Conservation (phyloP, 2,888 invertebrate species). For the Scaptomyza tumidula region DNA sequence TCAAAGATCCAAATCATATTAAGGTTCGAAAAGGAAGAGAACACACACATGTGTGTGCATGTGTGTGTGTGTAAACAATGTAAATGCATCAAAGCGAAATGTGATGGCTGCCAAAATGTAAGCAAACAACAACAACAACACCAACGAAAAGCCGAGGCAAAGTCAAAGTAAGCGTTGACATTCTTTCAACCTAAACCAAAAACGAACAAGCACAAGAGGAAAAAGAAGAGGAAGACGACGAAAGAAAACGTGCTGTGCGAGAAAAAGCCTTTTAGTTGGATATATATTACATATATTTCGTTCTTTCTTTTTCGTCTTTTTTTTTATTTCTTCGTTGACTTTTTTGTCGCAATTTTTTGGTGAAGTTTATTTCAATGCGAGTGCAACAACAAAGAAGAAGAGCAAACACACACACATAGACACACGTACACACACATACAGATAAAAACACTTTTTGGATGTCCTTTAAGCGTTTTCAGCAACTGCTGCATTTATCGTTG, state of each 20-base stretch:
- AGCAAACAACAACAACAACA: constrained; percentile 28
- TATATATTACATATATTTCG: constrained; percentile 1
- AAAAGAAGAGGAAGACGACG: background rate
- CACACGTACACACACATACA: too few species aligned
- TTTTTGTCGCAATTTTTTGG: constrained; percentile 5
- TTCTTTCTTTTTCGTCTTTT: background rate
- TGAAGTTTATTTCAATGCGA: constrained; percentile 58
- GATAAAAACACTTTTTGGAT: constrained; percentile 27
- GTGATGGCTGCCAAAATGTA: constrained; percentile 44
- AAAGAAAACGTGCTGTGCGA: background rate
- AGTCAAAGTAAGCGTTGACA: constrained; percentile 17
- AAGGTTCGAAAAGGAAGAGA: background rate
- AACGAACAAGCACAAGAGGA: background rate
- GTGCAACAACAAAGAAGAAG: constrained; percentile 35
- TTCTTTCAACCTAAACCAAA: constrained; percentile 6
- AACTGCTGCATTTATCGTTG: background rate
- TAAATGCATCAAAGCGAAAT: constrained; percentile 66
- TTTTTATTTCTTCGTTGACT: constrained; percentile 19
- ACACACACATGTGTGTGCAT: background rate
- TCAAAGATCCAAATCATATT: background rate
- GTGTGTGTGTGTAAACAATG: constrained; percentile 42
- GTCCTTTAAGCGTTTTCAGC: constrained; percentile 15
- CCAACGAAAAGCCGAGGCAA: background rate
- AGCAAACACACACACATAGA: constrained; percentile 2
- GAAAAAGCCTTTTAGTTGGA: constrained; percentile 55